Base-by-base conservation (phyloP, 2,113 vertebrate genomes). In the Pogona vitticeps region DNA sequence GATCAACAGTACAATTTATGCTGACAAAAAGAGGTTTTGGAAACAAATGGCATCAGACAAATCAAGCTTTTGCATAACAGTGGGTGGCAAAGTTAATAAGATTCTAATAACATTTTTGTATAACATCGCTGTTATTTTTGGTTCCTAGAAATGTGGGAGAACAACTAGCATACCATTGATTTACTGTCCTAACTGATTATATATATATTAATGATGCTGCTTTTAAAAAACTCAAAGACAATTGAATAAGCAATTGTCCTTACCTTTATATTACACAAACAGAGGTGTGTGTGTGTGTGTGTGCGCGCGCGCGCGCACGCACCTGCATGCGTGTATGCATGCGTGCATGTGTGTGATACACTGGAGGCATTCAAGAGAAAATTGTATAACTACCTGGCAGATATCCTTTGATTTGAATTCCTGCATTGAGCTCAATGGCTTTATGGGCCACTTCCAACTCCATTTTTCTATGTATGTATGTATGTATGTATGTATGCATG, bases 41-140 rank as follows among this genome's bases (percentile, higher is more conserved):
- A 52, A 67, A 36, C 33, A 15, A 71, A 82, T 82, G 90, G 76
- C 77, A 87, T 91, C 88, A 86, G 92, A 90, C 83, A 91, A 91
- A 92, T 90, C 83, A 89, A 94, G 80, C 73, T 76, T 89, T 95
- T 92, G 91, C 31, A 72, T 91, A 95, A 91, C 80, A 82, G 76
- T 78, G 84, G 46, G 82, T 86, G 38, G 67, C 46, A 82, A 91
- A 94, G 91, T 84, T 88, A 91, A 88, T 91, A 87, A 52, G 79
- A 89, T 91, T 94, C 94, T 94, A 94, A 93, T 91, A 87, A 90
- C 90, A 82, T 91, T 89, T 92, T 65, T 75, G 42, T 90, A 91
- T 89, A 94, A 83, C 61, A 90, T 61, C 3, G 80, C 86, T 46
- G 83, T 88, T 83, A 83, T 82, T 91, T 93, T 91, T 91, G 92